Percentiles rank a stretch among this genome's conserved stretches.
Evolutionary conservation across 2,888 invertebrate species (phyloP).

Genomic region (Adineta ricciae): DNA sequence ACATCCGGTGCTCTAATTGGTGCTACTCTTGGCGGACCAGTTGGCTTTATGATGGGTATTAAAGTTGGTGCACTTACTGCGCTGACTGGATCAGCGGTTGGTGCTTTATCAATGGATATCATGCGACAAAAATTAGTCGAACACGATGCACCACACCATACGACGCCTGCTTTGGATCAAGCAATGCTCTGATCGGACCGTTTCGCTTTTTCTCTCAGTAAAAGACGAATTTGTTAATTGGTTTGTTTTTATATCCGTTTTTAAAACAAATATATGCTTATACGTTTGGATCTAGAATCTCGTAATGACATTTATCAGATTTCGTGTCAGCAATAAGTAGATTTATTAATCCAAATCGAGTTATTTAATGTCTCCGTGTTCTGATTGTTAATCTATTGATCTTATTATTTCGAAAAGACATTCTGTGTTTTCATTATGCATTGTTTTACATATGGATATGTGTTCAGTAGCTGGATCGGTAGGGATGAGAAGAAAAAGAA

Average conservation of each 20-base stretch:
- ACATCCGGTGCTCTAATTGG: neutral
- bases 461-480: neutral
- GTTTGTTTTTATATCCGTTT: neutral
- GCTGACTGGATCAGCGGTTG: neutral
- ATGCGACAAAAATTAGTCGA: neutral
- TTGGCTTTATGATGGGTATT: neutral
- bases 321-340: too few relatives aligned
- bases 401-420: neutral
- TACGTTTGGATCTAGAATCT: too few relatives aligned
- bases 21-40: neutral
- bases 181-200: neutral
- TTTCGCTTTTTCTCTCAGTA: neutral
- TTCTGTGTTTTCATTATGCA: neutral
- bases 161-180: neutral
- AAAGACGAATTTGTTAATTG: neutral
- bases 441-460: neutral
- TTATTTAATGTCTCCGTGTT: neutral
- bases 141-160: neutral
- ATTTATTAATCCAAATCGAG: neutral
- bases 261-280: too few relatives aligned
- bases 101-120: neutral
- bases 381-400: neutral
- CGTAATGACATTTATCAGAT: too few relatives aligned
- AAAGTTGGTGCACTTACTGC: neutral
- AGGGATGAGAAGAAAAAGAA: neutral